phyloP scores from a whole-genome alignment of 1,140 invertebrate genomes.

The Drosophila grimshawi region DNA sequence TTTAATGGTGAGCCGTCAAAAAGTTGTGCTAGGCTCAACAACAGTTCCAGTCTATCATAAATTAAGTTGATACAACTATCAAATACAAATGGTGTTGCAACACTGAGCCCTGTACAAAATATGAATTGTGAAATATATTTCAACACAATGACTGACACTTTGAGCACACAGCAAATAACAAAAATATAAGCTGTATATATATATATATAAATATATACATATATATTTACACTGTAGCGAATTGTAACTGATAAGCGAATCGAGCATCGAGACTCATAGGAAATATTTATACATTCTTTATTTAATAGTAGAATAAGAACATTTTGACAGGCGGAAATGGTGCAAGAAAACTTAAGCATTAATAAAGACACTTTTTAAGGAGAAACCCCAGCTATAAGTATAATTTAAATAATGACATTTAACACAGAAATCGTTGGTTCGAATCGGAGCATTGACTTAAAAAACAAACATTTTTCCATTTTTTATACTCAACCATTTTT shows the following conservation, averaged over 20 bases:
- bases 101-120: not conserved
- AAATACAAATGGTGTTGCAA: not conserved
- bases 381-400: too few species aligned
- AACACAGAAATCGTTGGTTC: not conserved
- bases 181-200: not conserved
- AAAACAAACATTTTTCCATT: not conserved
- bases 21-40: conserved; percentile 15
- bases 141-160: conserved; percentile 19
- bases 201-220: not conserved
- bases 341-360: too few species aligned
- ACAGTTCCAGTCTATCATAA: not conserved
- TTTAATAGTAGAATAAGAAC: not conserved
- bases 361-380: too few species aligned
- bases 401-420: not conserved
- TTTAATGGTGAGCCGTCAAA: conserved; percentile 30
- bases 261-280: too few species aligned
- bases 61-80: not conserved
- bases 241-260: conserved; percentile 6
- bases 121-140: conserved; percentile 3
- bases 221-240: conserved; percentile 2
- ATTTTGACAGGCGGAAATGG: not conserved
- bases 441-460: too few species aligned
- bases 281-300: too few species aligned
- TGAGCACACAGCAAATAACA: not conserved
- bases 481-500: not conserved